Percentiles rank a stretch among this genome's conserved stretches.
Evolutionary conservation across 2,888 invertebrate genomes (phyloP).

Genomic region (Dryadula phaetusa): DNA sequence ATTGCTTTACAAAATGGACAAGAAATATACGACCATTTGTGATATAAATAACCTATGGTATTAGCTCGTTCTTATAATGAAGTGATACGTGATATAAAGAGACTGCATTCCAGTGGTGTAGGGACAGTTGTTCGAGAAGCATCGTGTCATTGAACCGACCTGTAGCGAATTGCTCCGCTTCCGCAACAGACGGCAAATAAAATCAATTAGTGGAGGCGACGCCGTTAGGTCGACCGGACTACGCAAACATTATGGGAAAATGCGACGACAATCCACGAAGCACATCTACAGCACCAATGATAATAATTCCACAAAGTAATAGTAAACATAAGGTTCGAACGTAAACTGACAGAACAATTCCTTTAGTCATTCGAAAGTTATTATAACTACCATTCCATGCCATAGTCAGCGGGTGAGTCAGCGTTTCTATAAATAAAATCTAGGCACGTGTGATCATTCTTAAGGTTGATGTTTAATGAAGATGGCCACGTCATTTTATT

Average conservation of each 20-base stretch:
- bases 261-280: constrained; percentile 42
- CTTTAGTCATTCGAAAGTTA: constrained; percentile 43
- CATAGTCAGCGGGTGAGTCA: constrained; percentile 65
- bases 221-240: constrained; percentile 56
- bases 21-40: constrained; percentile 25
- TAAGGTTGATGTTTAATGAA: constrained; percentile 78
- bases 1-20: constrained; percentile 19
- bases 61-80: constrained; percentile 39
- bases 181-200: constrained; percentile 68
- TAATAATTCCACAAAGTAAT: constrained; percentile 34
- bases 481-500: constrained; percentile 81
- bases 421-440: constrained; percentile 65
- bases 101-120: constrained; percentile 67
- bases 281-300: constrained; percentile 38
- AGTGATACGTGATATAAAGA: constrained; percentile 47
- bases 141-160: constrained; percentile 75
- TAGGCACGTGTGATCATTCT: constrained; percentile 75
- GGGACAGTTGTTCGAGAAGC: constrained; percentile 55
- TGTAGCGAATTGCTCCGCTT: constrained; percentile 69
- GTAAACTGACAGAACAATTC: constrained; percentile 40
- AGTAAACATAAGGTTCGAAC: constrained; percentile 30
- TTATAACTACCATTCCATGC: constrained; percentile 39
- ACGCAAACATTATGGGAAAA: constrained; percentile 46
- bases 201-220: constrained; percentile 65
- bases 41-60: constrained; percentile 30